Percentiles rank a stretch among this genome's conserved stretches.
These are phyloP conservation scores for Percopsis transmontana DNA, from an alignment of 2,113 vertebrate genomes.

Conservation along the genomic window DNA sequence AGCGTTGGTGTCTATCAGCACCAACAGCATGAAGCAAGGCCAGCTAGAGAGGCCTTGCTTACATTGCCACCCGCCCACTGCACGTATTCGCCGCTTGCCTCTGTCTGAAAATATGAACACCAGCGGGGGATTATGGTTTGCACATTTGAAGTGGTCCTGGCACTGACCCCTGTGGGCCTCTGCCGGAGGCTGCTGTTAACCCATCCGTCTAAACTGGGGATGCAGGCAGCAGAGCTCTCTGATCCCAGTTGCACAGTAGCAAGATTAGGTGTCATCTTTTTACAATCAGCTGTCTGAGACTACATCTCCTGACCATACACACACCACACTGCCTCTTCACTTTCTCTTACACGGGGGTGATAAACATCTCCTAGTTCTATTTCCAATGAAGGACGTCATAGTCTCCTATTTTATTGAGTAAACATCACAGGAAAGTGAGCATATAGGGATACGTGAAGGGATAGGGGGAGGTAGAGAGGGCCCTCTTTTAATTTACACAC, in stretches of 20 bases:
- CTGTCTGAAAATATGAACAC: constrained; percentile 79
- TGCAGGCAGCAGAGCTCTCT: constrained; percentile 55
- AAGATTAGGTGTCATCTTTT: constrained; percentile 64
- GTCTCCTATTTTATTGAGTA: constrained; percentile 72
- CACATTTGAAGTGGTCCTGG: constrained; percentile 72
- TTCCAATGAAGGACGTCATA: constrained; percentile 73
- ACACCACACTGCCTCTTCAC: constrained; percentile 7
- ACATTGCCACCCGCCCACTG: constrained; percentile 37
- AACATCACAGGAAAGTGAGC: constrained; percentile 37
- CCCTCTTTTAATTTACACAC: constrained; percentile 72
- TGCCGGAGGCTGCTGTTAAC: constrained; percentile 43
- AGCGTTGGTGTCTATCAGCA: constrained; percentile 68
- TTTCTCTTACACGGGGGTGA: constrained; percentile 16
- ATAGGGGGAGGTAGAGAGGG: constrained; percentile 19
- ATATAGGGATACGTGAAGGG: constrained; percentile 21
- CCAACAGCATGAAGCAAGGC: constrained; percentile 73
- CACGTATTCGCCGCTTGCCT: constrained; percentile 47
- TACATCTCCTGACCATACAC: constrained; percentile 28
- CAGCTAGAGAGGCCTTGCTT: constrained; percentile 68
- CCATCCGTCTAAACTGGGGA: constrained; percentile 54
- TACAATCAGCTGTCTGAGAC: constrained; percentile 64
- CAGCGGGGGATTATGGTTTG: constrained; percentile 71
- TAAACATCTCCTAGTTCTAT: constrained; percentile 71
- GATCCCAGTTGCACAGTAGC: constrained; percentile 60
- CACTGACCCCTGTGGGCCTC: constrained; percentile 51